Conservation (phyloP, 2,797 vertebrate species). For the Emydoidea blandingii region DNA sequence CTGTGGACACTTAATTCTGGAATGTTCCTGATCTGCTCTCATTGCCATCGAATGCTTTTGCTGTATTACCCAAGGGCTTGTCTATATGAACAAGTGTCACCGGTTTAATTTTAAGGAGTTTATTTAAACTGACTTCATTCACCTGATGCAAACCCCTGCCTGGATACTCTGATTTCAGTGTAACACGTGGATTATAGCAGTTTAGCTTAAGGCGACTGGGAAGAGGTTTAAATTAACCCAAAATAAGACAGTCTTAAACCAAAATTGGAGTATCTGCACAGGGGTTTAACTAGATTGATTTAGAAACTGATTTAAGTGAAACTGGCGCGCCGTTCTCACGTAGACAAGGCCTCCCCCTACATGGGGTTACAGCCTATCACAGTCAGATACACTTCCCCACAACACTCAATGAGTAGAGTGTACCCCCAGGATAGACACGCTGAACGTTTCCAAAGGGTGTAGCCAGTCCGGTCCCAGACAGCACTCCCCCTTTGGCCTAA, state of each 20-base stretch:
- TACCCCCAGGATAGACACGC: neutral
- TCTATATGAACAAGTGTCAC: neutral
- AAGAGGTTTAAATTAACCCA: neutral
- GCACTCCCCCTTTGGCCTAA: neutral
- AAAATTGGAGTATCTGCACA: neutral
- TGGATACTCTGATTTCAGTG: neutral
- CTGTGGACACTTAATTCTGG: fast-evolving
- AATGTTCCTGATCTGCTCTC: neutral
- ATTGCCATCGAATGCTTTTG: neutral
- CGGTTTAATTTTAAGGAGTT: neutral
- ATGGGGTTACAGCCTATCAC: neutral
- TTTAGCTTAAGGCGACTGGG: neutral
- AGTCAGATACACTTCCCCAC: neutral
- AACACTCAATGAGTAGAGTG: neutral
- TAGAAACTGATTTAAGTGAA: neutral
- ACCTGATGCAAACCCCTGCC: neutral
- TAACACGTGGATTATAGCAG: neutral
- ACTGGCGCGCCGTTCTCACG: neutral
- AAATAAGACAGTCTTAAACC: neutral
- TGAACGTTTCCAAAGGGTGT: neutral
- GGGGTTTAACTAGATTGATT: neutral
- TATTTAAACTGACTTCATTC: conserved; percentile 7
- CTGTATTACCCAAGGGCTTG: fast-evolving
- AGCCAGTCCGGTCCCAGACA: neutral
- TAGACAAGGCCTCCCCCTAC: neutral